Evolutionary conservation across 2,113 vertebrate genomes (phyloP).

Genomic region (Rattus norvegicus): GRCr8 NC_086019.1:111228001-111228500

Average conservation of each 20-base stretch:
- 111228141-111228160: not conserved
- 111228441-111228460: not conserved
- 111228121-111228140: slow-evolving; percentile 46
- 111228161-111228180: not conserved
- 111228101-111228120: not conserved
- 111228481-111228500: not conserved
- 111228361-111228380: not conserved
- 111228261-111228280: not conserved
- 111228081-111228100: not conserved
- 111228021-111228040: not conserved
- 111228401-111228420: not conserved
- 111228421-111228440: not conserved
- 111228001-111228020: not conserved
- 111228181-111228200: not conserved
- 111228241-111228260: not conserved
- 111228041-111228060: not conserved
- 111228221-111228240: not conserved
- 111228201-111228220: not conserved
- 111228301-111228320: not conserved
- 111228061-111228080: not conserved
- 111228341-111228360: not conserved
- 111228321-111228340: not conserved
- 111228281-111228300: not conserved
- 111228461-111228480: not conserved
- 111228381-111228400: too few species aligned